These are phyloP conservation scores for Trididemnum miniatum DNA, from an alignment of 23 tunicate genomes.

Conservation along the genomic window DNA sequence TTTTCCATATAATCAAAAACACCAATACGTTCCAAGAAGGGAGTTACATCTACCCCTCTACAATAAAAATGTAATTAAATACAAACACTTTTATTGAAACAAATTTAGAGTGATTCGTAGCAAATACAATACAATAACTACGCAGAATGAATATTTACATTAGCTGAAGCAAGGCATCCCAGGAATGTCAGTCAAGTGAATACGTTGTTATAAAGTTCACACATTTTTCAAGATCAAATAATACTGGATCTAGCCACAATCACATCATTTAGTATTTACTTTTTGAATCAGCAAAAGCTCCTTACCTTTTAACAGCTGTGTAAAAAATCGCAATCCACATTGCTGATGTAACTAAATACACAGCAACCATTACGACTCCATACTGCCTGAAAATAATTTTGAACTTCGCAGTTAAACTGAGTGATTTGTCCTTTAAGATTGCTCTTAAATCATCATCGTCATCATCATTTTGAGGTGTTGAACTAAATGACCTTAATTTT, in stretches of 20 bases:
- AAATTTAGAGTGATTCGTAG: no score
- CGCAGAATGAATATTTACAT: no score
- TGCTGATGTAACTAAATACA: slow-evolving; percentile 52
- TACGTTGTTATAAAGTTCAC: no score
- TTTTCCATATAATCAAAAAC: slow-evolving; percentile 73
- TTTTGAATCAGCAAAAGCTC: no score
- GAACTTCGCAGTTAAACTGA: slow-evolving; percentile 75
- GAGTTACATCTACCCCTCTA: slow-evolving; percentile 75
- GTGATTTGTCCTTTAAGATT: slow-evolving; percentile 67
- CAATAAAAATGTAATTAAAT: not conserved
- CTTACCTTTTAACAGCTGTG: slow-evolving; percentile 59
- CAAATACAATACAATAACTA: no score
- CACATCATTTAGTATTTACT: no score
- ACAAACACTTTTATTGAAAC: no score
- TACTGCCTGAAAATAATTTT: slow-evolving; percentile 81
- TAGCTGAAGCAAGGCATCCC: no score
- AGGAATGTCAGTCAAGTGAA: no score
- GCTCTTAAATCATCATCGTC: slow-evolving; percentile 71
- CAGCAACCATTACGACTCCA: slow-evolving; percentile 74
- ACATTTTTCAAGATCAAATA: no score
- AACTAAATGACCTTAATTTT: not conserved
- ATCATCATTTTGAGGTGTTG: not conserved
- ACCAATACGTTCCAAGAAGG: slow-evolving; percentile 71
- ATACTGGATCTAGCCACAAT: no score
- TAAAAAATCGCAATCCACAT: slow-evolving; percentile 69